Evolutionary conservation across 2,113 vertebrate species (phyloP).

Genomic region (Lonchura striata): DNA sequence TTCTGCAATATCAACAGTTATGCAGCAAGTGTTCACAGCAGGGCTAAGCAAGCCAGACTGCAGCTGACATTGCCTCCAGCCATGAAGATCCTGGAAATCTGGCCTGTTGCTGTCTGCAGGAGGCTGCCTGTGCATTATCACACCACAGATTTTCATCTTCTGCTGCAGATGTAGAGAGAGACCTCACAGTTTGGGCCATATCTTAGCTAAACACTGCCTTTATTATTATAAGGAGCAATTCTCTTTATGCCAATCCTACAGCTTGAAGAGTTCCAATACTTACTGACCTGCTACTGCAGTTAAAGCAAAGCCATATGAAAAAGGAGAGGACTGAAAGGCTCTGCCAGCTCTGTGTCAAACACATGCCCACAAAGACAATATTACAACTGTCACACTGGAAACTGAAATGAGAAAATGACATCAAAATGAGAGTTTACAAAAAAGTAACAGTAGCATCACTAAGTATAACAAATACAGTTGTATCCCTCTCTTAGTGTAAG

Average conservation of each 20-base stretch:
- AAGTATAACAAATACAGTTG: not conserved
- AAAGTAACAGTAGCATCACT: not conserved
- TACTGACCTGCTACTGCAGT: not conserved
- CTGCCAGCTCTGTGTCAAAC: not conserved
- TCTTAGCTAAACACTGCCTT: not conserved
- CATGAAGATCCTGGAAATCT: not conserved
- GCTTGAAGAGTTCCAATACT: not conserved
- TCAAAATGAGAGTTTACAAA: not conserved
- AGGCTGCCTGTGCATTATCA: not conserved
- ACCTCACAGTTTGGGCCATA: not conserved
- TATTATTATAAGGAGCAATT: not conserved
- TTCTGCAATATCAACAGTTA: not conserved
- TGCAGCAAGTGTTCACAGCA: not conserved
- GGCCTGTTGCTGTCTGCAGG: not conserved
- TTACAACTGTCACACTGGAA: not conserved
- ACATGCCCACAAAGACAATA: rapidly evolving
- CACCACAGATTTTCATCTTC: not conserved
- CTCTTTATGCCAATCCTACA: not conserved
- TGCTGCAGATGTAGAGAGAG: not conserved
- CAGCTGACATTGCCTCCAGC: not conserved
- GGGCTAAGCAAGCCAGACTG: not conserved
- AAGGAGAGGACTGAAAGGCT: not conserved
- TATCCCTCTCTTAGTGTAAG: not conserved
- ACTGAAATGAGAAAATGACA: not conserved
- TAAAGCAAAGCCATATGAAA: rapidly evolving